Conservation (phyloP, 2,797 vertebrate species). For the Sebastes glaucus region DNA sequence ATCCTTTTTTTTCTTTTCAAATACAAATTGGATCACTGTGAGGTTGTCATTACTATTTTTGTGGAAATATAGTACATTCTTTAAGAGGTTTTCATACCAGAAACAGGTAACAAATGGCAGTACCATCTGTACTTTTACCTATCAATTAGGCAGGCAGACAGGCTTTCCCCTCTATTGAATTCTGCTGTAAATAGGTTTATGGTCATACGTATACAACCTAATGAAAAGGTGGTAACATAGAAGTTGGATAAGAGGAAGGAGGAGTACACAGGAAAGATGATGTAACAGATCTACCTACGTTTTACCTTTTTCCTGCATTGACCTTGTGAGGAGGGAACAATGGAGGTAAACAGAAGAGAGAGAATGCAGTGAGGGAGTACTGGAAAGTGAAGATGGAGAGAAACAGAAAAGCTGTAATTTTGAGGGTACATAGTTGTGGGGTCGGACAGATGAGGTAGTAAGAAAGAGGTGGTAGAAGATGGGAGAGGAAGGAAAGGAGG, state of each 20-base stretch:
- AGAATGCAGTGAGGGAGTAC: neutral
- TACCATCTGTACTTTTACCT: neutral
- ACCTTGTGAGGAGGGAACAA: constrained; percentile 57
- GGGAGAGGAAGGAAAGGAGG: constrained; percentile 58
- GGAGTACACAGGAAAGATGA: constrained; percentile 6
- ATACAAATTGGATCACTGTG: neutral
- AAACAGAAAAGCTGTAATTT: neutral
- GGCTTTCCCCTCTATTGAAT: neutral
- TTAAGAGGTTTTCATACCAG: neutral
- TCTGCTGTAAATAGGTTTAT: neutral
- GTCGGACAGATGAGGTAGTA: neutral
- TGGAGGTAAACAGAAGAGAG: neutral
- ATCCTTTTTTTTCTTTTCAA: neutral
- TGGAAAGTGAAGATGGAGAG: neutral
- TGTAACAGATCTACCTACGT: constrained; percentile 29
- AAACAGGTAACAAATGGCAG: neutral
- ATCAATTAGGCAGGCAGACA: neutral
- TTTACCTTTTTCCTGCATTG: constrained; percentile 40
- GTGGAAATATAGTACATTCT: neutral
- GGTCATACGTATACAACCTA: neutral
- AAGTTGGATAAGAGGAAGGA: constrained; percentile 3
- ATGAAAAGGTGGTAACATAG: constrained; percentile 4
- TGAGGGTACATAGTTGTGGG: neutral
- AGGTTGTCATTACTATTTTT: neutral
- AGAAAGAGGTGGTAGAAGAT: constrained; percentile 40